Evolutionary conservation across 2,797 vertebrate genomes (phyloP).

Genomic region (Pangasius krempfi): DNA sequence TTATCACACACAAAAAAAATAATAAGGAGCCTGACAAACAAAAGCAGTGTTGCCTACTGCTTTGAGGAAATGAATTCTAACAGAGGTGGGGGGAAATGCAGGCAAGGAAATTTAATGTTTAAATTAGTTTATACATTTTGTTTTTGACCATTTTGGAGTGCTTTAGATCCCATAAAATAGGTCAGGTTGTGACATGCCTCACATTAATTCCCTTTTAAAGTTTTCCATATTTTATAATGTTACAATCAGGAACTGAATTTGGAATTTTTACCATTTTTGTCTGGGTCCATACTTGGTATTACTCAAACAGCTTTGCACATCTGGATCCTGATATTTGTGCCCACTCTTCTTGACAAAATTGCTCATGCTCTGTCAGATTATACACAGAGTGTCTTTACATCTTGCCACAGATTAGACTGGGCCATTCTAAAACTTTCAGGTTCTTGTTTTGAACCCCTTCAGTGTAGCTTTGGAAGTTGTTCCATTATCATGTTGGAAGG

Average conservation of each 20-base stretch:
- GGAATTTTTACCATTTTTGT: neutral
- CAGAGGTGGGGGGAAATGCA: neutral
- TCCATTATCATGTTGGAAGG: neutral
- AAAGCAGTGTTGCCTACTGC: neutral
- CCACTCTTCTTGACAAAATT: neutral
- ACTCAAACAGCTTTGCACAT: neutral
- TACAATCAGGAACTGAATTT: neutral
- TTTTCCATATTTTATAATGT: neutral
- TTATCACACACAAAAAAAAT: slow-evolving; percentile 26
- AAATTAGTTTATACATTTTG: neutral
- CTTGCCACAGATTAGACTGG: neutral
- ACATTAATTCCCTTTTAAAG: neutral
- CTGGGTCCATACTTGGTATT: neutral
- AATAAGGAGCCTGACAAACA: slow-evolving; percentile 42
- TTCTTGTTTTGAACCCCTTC: neutral
- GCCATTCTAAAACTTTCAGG: neutral
- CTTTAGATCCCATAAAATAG: neutral
- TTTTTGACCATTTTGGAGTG: neutral
- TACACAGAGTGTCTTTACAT: neutral
- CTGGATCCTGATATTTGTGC: neutral
- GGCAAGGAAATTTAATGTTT: neutral
- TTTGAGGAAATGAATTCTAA: slow-evolving; percentile 12
- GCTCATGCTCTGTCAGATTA: neutral
- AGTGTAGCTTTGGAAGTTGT: neutral
- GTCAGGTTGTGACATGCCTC: neutral